These are phyloP conservation scores for Neodon shergylaensis DNA, from an alignment of 2,113 vertebrate species.

Conservation along the genomic window DNA sequence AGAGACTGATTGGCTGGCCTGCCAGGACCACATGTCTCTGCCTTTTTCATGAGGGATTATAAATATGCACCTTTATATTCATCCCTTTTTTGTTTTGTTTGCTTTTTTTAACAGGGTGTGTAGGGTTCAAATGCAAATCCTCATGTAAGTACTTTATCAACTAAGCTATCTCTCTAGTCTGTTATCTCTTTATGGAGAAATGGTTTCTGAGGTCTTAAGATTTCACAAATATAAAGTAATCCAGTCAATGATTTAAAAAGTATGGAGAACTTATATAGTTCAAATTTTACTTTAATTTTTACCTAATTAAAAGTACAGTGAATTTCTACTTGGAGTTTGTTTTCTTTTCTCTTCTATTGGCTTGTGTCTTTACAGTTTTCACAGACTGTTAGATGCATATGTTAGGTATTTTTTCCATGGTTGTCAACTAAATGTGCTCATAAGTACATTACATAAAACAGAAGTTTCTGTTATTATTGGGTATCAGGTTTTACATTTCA, in stretches of 20 bases:
- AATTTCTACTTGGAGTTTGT: conserved; percentile 71
- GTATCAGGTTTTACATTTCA: not conserved
- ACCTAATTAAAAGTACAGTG: not conserved
- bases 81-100: not conserved
- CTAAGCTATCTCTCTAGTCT: not conserved
- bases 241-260: conserved; percentile 40
- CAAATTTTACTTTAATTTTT: not conserved
- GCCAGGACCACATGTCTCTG: too few species aligned
- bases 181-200: not conserved
- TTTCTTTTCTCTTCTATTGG: conserved; percentile 48
- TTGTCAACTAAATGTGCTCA: conserved; percentile 17
- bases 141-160: not conserved
- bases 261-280: not conserved
- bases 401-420: not conserved
- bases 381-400: conserved; percentile 45
- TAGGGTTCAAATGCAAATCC: not conserved
- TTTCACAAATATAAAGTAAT: conserved; percentile 60
- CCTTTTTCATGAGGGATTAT: not conserved
- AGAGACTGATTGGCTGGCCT: too few species aligned
- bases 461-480: conserved; percentile 62
- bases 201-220: conserved; percentile 55
- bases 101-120: not conserved
- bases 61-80: not conserved
- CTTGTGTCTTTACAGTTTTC: conserved; percentile 58
- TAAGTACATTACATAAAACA: conserved; percentile 66